A percentile compares a stretch with the other conserved stretches of the same genome.
These are phyloP conservation scores for Meteorus colon DNA, from an alignment of 2,888 invertebrate genomes.

Conservation along the genomic window DNA sequence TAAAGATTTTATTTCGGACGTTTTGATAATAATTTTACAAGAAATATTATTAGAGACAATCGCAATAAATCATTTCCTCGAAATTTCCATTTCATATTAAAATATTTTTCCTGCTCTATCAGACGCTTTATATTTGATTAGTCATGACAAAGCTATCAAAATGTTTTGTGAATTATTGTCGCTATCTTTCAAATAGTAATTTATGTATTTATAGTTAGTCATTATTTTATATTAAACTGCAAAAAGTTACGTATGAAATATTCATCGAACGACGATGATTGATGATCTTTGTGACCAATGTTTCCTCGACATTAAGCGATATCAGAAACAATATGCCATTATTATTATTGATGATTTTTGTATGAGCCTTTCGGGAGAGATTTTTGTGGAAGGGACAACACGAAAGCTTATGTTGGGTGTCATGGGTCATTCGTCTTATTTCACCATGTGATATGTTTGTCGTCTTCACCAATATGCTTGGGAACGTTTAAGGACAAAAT, in stretches of 20 bases:
- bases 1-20: no score
- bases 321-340: not conserved
- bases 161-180: no score
- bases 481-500: not conserved
- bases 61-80: no score
- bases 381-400: constrained; percentile 3
- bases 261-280: not conserved
- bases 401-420: constrained; percentile 12
- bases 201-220: not conserved
- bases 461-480: not conserved
- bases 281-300: not conserved
- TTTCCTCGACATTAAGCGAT: not conserved
- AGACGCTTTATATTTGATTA: no score
- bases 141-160: no score
- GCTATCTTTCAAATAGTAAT: not conserved
- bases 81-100: no score
- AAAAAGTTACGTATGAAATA: not conserved
- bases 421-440: constrained; percentile 17
- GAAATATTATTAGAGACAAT: no score
- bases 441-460: not conserved
- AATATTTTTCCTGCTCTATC: no score
- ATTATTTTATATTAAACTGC: not conserved
- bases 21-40: no score
- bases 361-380: not conserved
- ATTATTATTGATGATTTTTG: constrained; percentile 12